Conservation (phyloP, 2,888 invertebrate species). For the Mesopsocus fuscifrons region DNA sequence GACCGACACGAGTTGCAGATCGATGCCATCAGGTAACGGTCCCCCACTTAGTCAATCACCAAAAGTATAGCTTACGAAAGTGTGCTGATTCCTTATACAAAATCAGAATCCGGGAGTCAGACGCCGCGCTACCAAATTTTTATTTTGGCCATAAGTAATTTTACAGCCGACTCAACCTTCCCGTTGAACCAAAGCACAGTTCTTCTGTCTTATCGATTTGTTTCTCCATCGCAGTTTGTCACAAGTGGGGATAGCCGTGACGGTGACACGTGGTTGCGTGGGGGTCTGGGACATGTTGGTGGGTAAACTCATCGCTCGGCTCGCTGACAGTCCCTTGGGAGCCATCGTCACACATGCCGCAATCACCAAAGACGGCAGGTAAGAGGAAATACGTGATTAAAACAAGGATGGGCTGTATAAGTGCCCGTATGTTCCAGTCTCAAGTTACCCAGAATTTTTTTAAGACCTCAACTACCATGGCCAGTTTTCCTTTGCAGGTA, state of each 20-base stretch:
- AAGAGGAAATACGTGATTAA: slow-evolving; percentile 17
- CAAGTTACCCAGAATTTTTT: too few relatives aligned
- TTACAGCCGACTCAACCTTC: too few relatives aligned
- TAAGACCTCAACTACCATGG: too few relatives aligned
- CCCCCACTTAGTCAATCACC: neutral
- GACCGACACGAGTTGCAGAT: slow-evolving; percentile 90
- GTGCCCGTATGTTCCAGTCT: neutral
- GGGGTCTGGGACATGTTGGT: slow-evolving; percentile 85
- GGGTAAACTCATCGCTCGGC: slow-evolving; percentile 64
- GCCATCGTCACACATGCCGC: slow-evolving; percentile 88
- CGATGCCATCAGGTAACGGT: slow-evolving; percentile 60
- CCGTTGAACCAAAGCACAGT: too few relatives aligned
- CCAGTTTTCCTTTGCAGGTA: too few relatives aligned
- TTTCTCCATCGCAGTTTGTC: slow-evolving; percentile 49
- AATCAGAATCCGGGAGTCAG: neutral
- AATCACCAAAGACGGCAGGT: slow-evolving; percentile 68
- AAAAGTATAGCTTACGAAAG: neutral
- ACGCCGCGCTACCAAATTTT: neutral
- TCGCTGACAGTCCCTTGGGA: slow-evolving; percentile 80
- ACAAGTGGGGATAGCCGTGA: slow-evolving; percentile 65
- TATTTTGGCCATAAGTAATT: too few relatives aligned
- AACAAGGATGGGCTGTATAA: neutral
- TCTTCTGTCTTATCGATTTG: too few relatives aligned
- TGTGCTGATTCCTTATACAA: too few relatives aligned
- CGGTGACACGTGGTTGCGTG: slow-evolving; percentile 84